These are phyloP conservation scores for Oncorhynchus mykiss DNA, from an alignment of 2,113 vertebrate species.

Conservation along the genomic window DNA sequence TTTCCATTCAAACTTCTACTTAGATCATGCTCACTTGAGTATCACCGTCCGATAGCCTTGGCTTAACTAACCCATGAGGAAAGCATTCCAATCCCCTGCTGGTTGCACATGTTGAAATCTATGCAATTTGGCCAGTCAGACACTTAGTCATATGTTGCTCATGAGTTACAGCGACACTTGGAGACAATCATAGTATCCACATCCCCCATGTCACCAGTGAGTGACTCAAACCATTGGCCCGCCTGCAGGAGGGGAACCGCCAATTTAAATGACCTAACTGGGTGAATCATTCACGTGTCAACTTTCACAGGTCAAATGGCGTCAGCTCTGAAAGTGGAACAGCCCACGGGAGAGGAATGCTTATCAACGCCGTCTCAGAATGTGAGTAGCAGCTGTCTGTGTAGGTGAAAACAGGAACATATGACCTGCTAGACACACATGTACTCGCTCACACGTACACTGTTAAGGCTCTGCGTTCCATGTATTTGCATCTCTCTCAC, in stretches of 20 bases:
- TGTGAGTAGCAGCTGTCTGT: neutral
- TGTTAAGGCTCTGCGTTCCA: neutral
- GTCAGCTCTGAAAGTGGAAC: slow-evolving; percentile 5
- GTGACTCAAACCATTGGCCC: slow-evolving; percentile 3
- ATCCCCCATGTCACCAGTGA: neutral
- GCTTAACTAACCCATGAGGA: too few relatives aligned
- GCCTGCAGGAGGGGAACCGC: neutral
- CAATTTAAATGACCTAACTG: slow-evolving; percentile 33
- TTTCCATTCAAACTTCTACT: too few relatives aligned
- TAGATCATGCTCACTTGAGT: too few relatives aligned
- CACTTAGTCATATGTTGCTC: neutral
- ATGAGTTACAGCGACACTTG: too few relatives aligned
- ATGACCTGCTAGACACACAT: neutral
- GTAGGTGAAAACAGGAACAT: neutral
- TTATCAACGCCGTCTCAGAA: neutral
- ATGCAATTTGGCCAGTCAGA: neutral
- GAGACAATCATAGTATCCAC: too few relatives aligned
- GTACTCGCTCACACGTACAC: neutral
- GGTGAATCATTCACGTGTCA: slow-evolving; percentile 5
- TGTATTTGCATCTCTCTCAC: neutral
- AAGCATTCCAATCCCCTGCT: neutral
- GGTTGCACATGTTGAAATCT: neutral
- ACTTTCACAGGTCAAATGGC: slow-evolving; percentile 23
- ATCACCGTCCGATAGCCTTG: too few relatives aligned
- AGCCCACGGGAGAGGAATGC: neutral